Base-by-base conservation (phyloP, 2,113 vertebrate genomes). In the Thunnus thynnus region DNA sequence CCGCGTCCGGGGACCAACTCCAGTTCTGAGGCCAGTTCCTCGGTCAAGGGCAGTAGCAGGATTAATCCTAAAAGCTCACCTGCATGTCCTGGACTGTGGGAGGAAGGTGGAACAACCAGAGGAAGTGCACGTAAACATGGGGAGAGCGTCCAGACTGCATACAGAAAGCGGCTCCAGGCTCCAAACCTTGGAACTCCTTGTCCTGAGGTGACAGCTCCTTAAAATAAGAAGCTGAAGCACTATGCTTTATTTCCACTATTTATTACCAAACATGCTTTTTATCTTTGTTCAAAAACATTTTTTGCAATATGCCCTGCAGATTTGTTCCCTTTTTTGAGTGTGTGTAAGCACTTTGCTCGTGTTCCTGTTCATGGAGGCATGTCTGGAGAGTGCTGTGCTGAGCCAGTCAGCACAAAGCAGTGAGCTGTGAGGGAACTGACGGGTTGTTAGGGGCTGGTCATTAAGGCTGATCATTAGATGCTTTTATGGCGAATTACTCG, bases 401-500 rank as follows among this genome's bases (percentile, higher is more conserved):
- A 72, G 80, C 89, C 81, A 93, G 87, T 92, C 91, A 92, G 91
- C 90, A 92, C 72, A 86, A 83, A 74, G 91, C 89, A 85, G 71
- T 80, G 89, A 88, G 88, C 88, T 84, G 87, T 81, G 88, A 83
- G 84, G 58, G 81, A 80, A 72, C 64, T 86, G 86, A 90, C 72
- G 85, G 83, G 88, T 92, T 76, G 80, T 94, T 93, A 92, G 91
- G 81, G 77, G 41, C 55, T 72, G 76, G 69, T 92, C 89, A 88
- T 95, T 93, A 93, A 88, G 85, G 64, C 82, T 92, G 89, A 93
- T 95, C 91, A 94, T 94, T 93, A 91, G 91, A 87, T 88, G 90
- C 87, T 86, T 88, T 93, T 89, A 91, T 89, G 88, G 86, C 63
- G 89, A 90, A 90, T 91, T 90, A 84, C 68, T 62, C 63, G 13